Conservation (phyloP, 2,888 invertebrate species). For the Chloroclysta siterata region DNA sequence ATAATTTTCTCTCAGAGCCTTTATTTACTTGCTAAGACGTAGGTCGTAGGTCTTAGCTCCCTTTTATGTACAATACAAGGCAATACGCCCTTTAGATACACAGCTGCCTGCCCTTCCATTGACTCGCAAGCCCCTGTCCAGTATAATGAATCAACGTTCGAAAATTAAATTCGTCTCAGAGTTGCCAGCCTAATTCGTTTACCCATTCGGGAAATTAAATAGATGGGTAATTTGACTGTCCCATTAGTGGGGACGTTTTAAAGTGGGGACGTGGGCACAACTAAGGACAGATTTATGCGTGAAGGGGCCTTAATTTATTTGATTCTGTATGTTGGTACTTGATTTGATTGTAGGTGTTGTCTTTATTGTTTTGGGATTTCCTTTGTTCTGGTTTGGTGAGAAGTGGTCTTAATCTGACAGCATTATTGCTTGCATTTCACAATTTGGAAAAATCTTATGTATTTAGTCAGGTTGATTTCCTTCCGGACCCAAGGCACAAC, state of each 20-base stretch:
- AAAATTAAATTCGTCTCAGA: conserved; percentile 81
- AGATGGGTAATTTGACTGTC: conserved; percentile 82
- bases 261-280: conserved; percentile 64
- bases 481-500: no score
- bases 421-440: not conserved
- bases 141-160: conserved; percentile 72
- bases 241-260: conserved; percentile 72
- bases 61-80: no score
- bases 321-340: conserved; percentile 44
- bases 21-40: no score
- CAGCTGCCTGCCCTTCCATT: not conserved
- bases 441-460: no score
- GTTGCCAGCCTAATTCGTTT: conserved; percentile 82
- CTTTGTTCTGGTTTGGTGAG: not conserved
- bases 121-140: conserved; percentile 29
- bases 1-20: no score
- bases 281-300: conserved; percentile 72
- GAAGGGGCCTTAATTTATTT: conserved; percentile 61
- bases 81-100: not conserved
- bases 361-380: conserved; percentile 15
- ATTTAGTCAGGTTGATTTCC: no score
- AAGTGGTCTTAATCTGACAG: not conserved
- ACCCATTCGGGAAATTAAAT: conserved; percentile 83
- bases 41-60: no score
- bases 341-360: conserved; percentile 41